These are phyloP conservation scores for Drosophila incognita DNA, from an alignment of 2,888 invertebrate genomes.

Conservation along the genomic window DNA sequence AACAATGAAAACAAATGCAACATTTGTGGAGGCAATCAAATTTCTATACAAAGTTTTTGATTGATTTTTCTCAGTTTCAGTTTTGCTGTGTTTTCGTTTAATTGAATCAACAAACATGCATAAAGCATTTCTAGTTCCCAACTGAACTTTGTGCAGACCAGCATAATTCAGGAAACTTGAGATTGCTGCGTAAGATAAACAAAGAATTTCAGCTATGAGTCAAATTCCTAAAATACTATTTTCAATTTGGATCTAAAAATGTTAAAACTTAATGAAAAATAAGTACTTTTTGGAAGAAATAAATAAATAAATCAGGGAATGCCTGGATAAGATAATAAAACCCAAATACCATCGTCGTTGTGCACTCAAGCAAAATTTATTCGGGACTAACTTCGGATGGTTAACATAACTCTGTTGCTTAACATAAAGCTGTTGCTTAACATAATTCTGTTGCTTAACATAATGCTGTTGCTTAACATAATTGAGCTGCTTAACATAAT, in stretches of 20 bases:
- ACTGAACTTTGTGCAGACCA: constrained; percentile 4
- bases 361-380: too few species aligned
- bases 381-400: too few species aligned
- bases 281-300: neutral
- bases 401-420: too few species aligned
- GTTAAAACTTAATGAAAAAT: neutral
- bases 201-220: neutral
- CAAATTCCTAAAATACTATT: neutral
- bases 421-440: too few species aligned
- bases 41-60: constrained; percentile 11
- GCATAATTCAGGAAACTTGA: constrained; percentile 14
- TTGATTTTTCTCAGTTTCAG: constrained; percentile 11
- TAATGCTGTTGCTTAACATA: too few species aligned
- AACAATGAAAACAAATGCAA: constrained; percentile 2
- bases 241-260: neutral
- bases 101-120: constrained; percentile 39
- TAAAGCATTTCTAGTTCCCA: neutral
- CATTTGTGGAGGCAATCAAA: constrained; percentile 20
- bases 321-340: too few species aligned
- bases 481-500: too few species aligned
- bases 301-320: too few species aligned
- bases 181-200: neutral
- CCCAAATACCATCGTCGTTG: too few species aligned
- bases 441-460: too few species aligned
- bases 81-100: constrained; percentile 17